Base-by-base conservation (phyloP, 2,113 vertebrate genomes). In the Clarias magur region DNA sequence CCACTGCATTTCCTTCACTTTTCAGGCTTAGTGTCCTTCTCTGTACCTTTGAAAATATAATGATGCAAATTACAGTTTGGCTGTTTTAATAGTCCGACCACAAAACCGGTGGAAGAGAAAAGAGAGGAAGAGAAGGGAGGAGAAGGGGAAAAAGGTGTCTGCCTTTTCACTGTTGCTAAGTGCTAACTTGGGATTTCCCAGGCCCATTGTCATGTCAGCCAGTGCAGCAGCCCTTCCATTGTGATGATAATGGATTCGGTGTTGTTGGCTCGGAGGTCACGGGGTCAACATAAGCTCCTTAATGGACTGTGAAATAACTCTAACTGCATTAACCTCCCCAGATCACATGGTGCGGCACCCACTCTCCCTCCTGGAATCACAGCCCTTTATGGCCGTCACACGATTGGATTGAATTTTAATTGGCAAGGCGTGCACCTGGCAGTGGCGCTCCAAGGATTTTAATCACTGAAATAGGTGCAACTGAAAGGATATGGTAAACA, bases 231-330 rank as follows among this genome's bases (percentile, higher is more conserved):
- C 95, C 94, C 93, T 95, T 96, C 95, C 95, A 96, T 98, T 98
- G 97, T 98, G 96, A 98, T 98, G 97, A 97, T 99, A 99, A 99
- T 99, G 96, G 96, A 96, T 98, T 98, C 96, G 91, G 94, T 98
- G 97, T 99, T 98, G 97, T 98, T 97, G 97, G 95, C 96, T 96
- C 95, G 94, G 94, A 97, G 97, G 97, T 98, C 96, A 92, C 0
- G 2, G 92, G 98, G 98, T 99, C 97, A 99, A 96, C 97, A 96
- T 98, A 98, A 98, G 97, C 97, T 97, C 96, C 98, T 99, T 99
- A 99, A 99, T 99, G 98, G 98, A 99, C 98, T 99, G 98, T 99
- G 98, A 99, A 99, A 99, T 99, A 99, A 99, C 96, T 97, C 96
- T 99, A 99, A 99, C 97, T 98, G 97, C 97, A 99, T 99, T 99